Base-by-base conservation (phyloP, 2,888 invertebrate genomes). In the Augiades crinisus region DNA sequence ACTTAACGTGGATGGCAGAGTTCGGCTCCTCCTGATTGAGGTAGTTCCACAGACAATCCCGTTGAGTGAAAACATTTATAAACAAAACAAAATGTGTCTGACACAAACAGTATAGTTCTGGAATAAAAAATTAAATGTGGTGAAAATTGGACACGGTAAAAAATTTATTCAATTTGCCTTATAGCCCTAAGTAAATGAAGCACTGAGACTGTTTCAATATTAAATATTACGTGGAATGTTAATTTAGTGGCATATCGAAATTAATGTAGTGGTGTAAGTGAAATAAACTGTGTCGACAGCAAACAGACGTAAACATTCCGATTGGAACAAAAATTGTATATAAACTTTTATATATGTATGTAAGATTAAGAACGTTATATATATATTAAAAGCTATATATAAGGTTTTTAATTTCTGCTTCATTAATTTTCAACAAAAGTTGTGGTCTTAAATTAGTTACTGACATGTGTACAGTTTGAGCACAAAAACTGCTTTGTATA, bases 1-100 rank as follows among this genome's bases (percentile, higher is more conserved):
- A 99, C 90, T 95, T 96, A 68, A 94, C 95, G 70, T 99, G 99
- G 99, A 98, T 99, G 97, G 92, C 92, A 33, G 98, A 99, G 82
- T 99, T 97, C 75, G 99, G 99, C 51, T 97, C 98, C 54, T 95
- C 94, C 71, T 96, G 94, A 95, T 94, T 87, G 71, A 72, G 56
- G 61, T 65, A 61, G 56, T 57, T 49, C 34, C 37, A 41, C 46
- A 21, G 49, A 47, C 47, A 10, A 47, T 33, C 40, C 41, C 33
- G 8, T 17, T 41, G 41, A 49, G 49, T 49, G 41, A 49, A 47
- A 47, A n/a, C n/a, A n/a, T n/a, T n/a, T n/a, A n/a, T 30, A 46
- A 19, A 14, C 33, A 2, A 27, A 43, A 37, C 30, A 21, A 56
- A 36, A 8, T 3, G 50, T 51, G 54, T 51, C 46, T 24, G 51